Conservation (phyloP, 1,140 invertebrate genomes). For the Caenorhabditis tropicalis region DNA sequence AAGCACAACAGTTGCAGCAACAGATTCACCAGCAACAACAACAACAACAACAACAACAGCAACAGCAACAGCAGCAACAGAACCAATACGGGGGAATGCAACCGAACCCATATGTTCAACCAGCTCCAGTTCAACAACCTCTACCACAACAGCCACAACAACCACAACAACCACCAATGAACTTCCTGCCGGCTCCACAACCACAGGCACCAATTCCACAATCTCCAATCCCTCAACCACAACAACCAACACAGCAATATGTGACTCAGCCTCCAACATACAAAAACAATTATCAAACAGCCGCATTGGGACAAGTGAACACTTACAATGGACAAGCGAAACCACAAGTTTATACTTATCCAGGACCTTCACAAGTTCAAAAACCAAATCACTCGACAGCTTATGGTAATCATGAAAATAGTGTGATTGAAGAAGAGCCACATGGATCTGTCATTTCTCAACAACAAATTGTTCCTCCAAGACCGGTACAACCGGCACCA, state of each 20-base stretch:
- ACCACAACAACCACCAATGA: neutral
- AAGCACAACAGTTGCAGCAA: conserved; percentile 57
- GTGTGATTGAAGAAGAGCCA: conserved; percentile 24
- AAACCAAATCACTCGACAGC: neutral
- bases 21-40: conserved; percentile 50
- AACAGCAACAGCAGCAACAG: conserved; percentile 40
- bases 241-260: conserved; percentile 49
- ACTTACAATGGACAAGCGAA: conserved; percentile 14
- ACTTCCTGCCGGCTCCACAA: neutral
- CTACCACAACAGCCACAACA: conserved; percentile 13
- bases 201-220: neutral
- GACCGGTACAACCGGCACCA: conserved; percentile 4
- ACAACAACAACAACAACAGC: conserved; percentile 25
- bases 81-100: conserved; percentile 40
- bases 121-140: conserved; percentile 45
- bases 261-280: conserved; percentile 41
- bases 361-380: conserved; percentile 38
- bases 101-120: conserved; percentile 26
- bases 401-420: conserved; percentile 6
- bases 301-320: conserved; percentile 30
- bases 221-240: neutral
- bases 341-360: conserved; percentile 32
- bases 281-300: conserved; percentile 45
- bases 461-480: conserved; percentile 13
- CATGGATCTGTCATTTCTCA: conserved; percentile 22